phyloP scores from a whole-genome alignment of 2,113 vertebrate genomes.

The Gasterosteus aculeatus region DNA sequence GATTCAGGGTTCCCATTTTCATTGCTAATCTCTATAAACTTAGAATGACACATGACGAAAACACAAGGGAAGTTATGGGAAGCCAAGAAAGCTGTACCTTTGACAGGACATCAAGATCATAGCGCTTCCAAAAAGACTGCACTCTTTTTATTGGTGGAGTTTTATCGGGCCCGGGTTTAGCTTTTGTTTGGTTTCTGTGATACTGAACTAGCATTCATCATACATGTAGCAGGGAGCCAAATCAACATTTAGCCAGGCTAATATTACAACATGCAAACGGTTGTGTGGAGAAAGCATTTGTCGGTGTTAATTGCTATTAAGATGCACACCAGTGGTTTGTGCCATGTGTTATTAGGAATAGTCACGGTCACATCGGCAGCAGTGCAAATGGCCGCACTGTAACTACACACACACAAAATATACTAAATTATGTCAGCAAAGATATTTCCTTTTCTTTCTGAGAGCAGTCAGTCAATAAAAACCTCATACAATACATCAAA shows the following conservation, averaged over 20 bases:
- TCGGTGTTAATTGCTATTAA: background rate
- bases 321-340: background rate
- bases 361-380: background rate
- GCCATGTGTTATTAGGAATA: background rate
- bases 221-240: background rate
- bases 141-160: background rate
- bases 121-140: conserved; percentile 16
- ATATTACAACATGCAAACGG: background rate
- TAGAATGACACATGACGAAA: background rate
- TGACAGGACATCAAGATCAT: conserved; percentile 1
- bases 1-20: background rate
- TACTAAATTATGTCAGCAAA: too few relatives aligned
- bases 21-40: conserved; percentile 1
- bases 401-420: background rate
- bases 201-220: background rate
- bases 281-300: background rate
- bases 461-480: background rate
- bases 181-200: background rate
- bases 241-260: background rate
- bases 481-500: background rate
- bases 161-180: background rate
- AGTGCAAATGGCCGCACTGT: background rate
- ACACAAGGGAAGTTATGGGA: conserved; percentile 9
- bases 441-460: background rate
- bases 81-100: conserved; percentile 10